These are phyloP conservation scores for Drosophila suboccidentalis DNA, from an alignment of 2,888 invertebrate genomes.

Conservation along the genomic window DNA sequence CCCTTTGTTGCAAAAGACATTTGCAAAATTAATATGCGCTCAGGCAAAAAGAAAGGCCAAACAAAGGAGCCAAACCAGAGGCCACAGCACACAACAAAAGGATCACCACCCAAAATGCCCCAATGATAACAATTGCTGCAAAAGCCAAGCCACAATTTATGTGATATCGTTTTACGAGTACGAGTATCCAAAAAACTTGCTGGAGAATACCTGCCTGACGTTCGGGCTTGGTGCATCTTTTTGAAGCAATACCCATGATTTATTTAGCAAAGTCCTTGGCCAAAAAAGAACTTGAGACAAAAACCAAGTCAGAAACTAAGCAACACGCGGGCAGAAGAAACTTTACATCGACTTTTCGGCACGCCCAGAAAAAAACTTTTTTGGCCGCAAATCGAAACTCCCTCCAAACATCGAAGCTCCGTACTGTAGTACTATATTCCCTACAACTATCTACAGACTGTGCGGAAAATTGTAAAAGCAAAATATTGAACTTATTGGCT, in stretches of 20 bases:
- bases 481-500: conserved; percentile 82
- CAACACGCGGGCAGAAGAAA: conserved; percentile 57
- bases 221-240: conserved; percentile 7
- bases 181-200: conserved; percentile 9
- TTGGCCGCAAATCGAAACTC: conserved; percentile 23
- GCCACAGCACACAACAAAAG: conserved; percentile 33
- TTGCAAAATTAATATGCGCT: conserved; percentile 75
- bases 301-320: conserved; percentile 51
- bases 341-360: conserved; percentile 69
- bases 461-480: conserved; percentile 67
- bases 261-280: conserved; percentile 48
- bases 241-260: conserved; percentile 49
- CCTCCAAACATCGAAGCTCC: background rate
- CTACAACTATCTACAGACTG: background rate
- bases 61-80: background rate
- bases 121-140: conserved; percentile 64
- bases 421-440: background rate
- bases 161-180: conserved; percentile 43
- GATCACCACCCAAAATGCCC: conserved; percentile 18
- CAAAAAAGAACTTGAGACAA: conserved; percentile 54
- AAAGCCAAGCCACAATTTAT: conserved; percentile 62
- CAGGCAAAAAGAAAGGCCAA: conserved; percentile 18
- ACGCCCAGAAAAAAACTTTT: conserved; percentile 41
- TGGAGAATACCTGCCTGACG: conserved; percentile 22
- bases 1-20: conserved; percentile 71